These are phyloP conservation scores for Pogonus chalceus DNA, from an alignment of 1,140 invertebrate species.

Conservation along the genomic window DNA sequence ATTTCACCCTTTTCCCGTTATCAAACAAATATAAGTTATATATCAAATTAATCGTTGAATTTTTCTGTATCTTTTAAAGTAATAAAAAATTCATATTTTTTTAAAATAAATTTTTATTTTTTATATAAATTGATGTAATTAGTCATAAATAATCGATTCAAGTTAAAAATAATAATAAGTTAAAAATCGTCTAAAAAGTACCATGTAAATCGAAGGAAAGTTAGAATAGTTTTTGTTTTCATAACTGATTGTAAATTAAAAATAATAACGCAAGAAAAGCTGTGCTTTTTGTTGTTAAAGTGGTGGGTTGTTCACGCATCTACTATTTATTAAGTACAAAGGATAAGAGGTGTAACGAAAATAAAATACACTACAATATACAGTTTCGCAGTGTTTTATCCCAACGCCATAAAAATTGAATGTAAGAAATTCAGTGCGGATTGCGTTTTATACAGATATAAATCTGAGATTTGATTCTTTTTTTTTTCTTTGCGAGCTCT, in stretches of 20 bases:
- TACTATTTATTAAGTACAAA: conserved; percentile 1
- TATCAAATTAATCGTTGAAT: too few relatives aligned
- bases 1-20: too few relatives aligned
- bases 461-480: not conserved
- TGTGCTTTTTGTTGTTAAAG: too few relatives aligned
- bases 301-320: not conserved
- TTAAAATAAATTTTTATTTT: too few relatives aligned
- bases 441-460: conserved; percentile 1
- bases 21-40: too few relatives aligned
- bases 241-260: too few relatives aligned
- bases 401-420: not conserved
- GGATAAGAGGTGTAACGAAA: too few relatives aligned
- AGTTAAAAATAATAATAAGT: too few relatives aligned
- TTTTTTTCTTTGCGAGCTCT: not conserved
- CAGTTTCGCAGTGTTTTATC: not conserved
- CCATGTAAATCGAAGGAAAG: not conserved
- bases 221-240: too few relatives aligned
- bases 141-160: not conserved
- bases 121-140: not conserved
- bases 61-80: too few relatives aligned
- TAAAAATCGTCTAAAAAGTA: not conserved
- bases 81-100: too few relatives aligned
- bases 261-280: too few relatives aligned
- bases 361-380: not conserved
- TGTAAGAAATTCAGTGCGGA: not conserved